Conservation (phyloP, 1,140 invertebrate species). For the Brachionus koreanus region DNA sequence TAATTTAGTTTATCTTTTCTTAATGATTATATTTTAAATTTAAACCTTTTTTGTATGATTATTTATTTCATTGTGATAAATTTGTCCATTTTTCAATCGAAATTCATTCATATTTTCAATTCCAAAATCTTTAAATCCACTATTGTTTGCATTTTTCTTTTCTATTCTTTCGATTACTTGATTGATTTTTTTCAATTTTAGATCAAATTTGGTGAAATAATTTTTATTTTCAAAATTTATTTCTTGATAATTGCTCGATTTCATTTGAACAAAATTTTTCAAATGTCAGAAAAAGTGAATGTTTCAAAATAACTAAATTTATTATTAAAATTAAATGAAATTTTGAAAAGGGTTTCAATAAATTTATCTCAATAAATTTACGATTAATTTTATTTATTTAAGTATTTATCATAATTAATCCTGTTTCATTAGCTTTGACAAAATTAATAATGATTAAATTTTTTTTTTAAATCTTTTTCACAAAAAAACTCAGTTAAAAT, state of each 20-base stretch:
- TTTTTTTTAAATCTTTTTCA: too few relatives aligned
- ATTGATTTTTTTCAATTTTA: neutral
- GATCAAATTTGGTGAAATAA: neutral
- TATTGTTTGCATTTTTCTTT: neutral
- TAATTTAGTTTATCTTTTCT: neutral
- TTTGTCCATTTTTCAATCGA: neutral
- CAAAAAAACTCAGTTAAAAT: neutral
- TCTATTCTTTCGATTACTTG: neutral
- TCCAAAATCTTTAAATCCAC: neutral
- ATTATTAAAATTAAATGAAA: neutral
- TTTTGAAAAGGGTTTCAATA: neutral
- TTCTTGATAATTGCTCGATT: neutral
- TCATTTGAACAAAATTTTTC: neutral
- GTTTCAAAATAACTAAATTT: neutral
- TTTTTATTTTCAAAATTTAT: neutral
- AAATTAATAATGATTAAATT: too few relatives aligned
- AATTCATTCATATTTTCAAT: slow-evolving; percentile 5
- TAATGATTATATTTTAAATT: neutral
- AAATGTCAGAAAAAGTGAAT: neutral
- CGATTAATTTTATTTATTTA: neutral
- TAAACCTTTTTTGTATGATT: neutral
- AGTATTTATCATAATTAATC: neutral
- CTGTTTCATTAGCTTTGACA: neutral
- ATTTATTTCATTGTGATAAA: neutral
- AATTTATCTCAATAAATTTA: neutral